Base-by-base conservation (phyloP, 2,888 invertebrate genomes). In the Eutolmus rufibarbis region DNA sequence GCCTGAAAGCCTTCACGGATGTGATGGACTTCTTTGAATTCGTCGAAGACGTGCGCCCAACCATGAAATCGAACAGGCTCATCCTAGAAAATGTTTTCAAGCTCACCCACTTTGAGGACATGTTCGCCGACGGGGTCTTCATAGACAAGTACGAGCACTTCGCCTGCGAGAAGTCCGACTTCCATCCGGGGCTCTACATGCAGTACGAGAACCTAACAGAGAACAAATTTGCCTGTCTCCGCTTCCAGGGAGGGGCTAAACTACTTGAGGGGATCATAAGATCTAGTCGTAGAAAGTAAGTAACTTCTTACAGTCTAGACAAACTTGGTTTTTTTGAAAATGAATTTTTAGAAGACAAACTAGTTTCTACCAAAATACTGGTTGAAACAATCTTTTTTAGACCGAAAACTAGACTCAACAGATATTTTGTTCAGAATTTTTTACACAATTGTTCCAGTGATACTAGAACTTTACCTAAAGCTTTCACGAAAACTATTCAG, bases 21-120 rank as follows among this genome's bases (percentile, higher is more conserved):
- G 97, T 98, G 0, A 93, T 98, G 2, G 99, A 99, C 93, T 95
- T 98, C 92, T 93, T 96, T 87, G 96, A 98, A 90, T 96, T 96
- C 91, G 93, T 98, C 86, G 91, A 94, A 90, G 95, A 96, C 95
- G 92, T 91, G 0, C 74, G 46, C 0, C 78, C 82, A 5, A 46
- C 19, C 14, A n/a, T 76, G 16, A 56, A 78, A 46, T 28, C 43
- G 23, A 16, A 88, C 89, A 89, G 87, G 0, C 89, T 90, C 46
- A 88, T 23, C 76, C 94, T 98, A 12, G 97, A 98, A 90, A 93
- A 95, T 88, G 94, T 97, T 0, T 97, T 96, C 90, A 94, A 97
- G 19, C 93, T 99, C 43, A 96, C 97, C 93, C 96, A 97, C 91
- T 99, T 95, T 91, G 95, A 96, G 89, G 95, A 97, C 90, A 97